A percentile compares a stretch with the other conserved stretches of the same genome.
Conservation (phyloP, 2,888 invertebrate genomes). For the Endomychus coccineus region DNA sequence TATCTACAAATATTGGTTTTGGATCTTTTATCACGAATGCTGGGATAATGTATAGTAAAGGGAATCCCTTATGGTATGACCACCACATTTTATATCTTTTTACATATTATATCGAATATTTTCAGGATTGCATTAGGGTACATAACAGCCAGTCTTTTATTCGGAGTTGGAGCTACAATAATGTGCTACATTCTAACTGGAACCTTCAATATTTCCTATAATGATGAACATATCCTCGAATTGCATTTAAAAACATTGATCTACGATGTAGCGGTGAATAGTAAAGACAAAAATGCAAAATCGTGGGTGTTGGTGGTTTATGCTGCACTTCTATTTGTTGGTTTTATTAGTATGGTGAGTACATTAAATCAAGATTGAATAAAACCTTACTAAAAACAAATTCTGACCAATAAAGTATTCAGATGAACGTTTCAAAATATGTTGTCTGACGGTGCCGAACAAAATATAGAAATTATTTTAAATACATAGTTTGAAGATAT, state of each 20-base stretch:
- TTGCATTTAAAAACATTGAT: slow-evolving; percentile 53
- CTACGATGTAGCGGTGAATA: slow-evolving; percentile 49
- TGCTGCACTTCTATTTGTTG: slow-evolving; percentile 50
- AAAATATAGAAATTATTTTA: too few relatives aligned
- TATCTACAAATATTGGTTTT: slow-evolving; percentile 57
- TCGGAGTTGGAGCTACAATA: slow-evolving; percentile 53
- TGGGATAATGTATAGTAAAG: slow-evolving; percentile 55
- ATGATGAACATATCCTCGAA: slow-evolving; percentile 44
- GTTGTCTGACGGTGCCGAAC: too few relatives aligned
- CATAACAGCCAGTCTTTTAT: slow-evolving; percentile 49
- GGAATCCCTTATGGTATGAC: slow-evolving; percentile 58
- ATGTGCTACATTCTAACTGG: slow-evolving; percentile 49
- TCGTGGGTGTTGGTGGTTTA: slow-evolving; percentile 54
- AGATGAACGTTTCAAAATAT: too few relatives aligned
- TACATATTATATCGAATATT: slow-evolving; percentile 20
- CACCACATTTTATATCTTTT: slow-evolving; percentile 1
- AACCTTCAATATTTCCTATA: slow-evolving; percentile 29
- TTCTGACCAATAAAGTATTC: too few relatives aligned
- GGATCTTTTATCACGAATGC: slow-evolving; percentile 59
- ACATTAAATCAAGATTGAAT: slow-evolving; percentile 5
- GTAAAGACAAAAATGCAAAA: slow-evolving; percentile 35
- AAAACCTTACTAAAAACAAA: too few relatives aligned
- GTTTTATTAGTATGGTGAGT: slow-evolving; percentile 57
- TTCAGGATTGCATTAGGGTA: slow-evolving; percentile 55
- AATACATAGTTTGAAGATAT: too few relatives aligned